Evolutionary conservation across 2,113 vertebrate genomes (phyloP).

Genomic region (Macquaria australasica): DNA sequence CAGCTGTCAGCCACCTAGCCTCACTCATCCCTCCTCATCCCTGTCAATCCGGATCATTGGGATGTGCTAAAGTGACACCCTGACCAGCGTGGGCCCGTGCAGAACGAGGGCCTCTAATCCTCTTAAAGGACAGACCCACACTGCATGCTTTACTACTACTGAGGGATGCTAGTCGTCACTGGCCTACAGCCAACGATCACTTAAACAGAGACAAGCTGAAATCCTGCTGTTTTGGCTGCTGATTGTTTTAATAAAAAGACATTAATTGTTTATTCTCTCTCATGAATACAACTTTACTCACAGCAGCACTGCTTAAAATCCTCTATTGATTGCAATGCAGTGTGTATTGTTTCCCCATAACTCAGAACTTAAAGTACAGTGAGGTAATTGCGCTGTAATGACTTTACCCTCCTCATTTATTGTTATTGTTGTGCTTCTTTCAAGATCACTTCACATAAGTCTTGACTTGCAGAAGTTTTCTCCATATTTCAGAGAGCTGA

Average conservation of each 20-base stretch:
- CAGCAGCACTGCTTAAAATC: constrained; percentile 3
- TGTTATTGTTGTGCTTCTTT: constrained; percentile 17
- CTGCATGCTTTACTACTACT: constrained; percentile 31
- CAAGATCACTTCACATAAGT: constrained; percentile 30
- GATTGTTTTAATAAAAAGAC: neutral
- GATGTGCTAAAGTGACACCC: constrained; percentile 78
- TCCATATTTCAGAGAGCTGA: constrained; percentile 47
- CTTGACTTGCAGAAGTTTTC: constrained; percentile 45
- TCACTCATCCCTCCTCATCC: constrained; percentile 64
- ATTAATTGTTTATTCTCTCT: constrained; percentile 1
- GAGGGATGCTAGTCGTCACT: constrained; percentile 34
- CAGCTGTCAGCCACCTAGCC: constrained; percentile 49
- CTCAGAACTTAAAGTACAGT: constrained; percentile 16
- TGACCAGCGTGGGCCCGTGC: constrained; percentile 56
- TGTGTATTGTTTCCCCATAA: constrained; percentile 31
- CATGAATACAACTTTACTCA: neutral
- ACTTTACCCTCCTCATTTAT: constrained; percentile 27
- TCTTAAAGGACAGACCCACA: constrained; percentile 72
- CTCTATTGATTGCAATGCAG: constrained; percentile 36
- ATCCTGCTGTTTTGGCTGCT: neutral
- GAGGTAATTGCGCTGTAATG: constrained; percentile 29
- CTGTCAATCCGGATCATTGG: constrained; percentile 71
- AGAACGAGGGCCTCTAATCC: constrained; percentile 68
- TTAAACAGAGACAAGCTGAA: constrained; percentile 8
- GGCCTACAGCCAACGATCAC: constrained; percentile 23